These are phyloP conservation scores for Porites cylindrica DNA, from an alignment of 92 coral and sea anemone genomes.

Conservation along the genomic window DNA sequence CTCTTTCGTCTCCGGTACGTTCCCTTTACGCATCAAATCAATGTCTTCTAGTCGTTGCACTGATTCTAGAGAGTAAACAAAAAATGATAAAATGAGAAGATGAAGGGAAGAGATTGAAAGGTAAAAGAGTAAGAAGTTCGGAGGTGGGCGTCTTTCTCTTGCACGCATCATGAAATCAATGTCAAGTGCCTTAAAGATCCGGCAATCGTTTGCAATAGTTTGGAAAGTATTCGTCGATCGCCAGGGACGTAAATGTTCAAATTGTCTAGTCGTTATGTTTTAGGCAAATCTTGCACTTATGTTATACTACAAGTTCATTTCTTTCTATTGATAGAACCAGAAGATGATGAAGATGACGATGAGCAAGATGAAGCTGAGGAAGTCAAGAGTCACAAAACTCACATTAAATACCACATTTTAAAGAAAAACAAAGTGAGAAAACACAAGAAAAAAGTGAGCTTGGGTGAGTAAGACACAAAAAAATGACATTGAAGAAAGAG, in stretches of 20 bases:
- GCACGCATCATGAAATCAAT: too few relatives aligned
- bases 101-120: too few relatives aligned
- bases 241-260: background rate
- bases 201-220: too few relatives aligned
- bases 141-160: too few relatives aligned
- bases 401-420: conserved; percentile 28
- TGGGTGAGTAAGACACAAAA: conserved; percentile 16
- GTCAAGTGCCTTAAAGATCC: too few relatives aligned
- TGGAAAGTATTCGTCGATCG: too few relatives aligned
- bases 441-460: conserved; percentile 33
- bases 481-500: background rate
- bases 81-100: too few relatives aligned
- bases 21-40: too few relatives aligned
- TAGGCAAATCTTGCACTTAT: background rate
- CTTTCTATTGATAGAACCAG: conserved; percentile 9
- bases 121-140: too few relatives aligned
- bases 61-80: too few relatives aligned
- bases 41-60: too few relatives aligned
- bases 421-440: conserved; percentile 41
- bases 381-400: conserved; percentile 27
- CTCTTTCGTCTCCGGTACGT: too few relatives aligned
- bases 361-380: conserved; percentile 32
- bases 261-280: background rate
- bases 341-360: conserved; percentile 65
- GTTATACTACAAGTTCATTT: background rate